Base-by-base conservation (phyloP, 1,140 invertebrate genomes). In the Teleopsis dalmanni region DNA sequence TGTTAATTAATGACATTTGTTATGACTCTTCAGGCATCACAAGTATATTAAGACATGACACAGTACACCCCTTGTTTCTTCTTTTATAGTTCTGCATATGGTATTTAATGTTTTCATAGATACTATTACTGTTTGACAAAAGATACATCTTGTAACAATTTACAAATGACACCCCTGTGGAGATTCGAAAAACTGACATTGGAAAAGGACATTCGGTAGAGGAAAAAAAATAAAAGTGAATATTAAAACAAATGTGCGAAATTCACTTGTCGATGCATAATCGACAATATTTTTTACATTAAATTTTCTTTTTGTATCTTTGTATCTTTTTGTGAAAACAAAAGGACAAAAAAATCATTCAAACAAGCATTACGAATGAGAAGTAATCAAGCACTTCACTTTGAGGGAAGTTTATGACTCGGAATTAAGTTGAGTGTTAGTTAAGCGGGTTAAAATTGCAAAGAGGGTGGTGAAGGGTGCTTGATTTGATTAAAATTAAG, bases 181-280 rank as follows among this genome's bases (percentile, higher is more conserved):
- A 16, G 26, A 42, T 27, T 6, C 14, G 10, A 27, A 31, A 21
- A 48, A 52, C 53, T 14, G 19, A n/a, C 13, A 7, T 25, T 13
- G 36, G 22, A 11, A n/a, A 16, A 16, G 14, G 7, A n/a, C n/a
- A n/a, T n/a, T n/a, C n/a, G n/a, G n/a, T n/a, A 37, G 35, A 19
- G 35, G 35, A 16, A 19, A 18, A 27, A 18, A 42, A 4, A 42
- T 26, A 42, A 7, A 27, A 8, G 22, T 16, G 18, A 8, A 31
- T 21, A 21, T n/a, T 27, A 11, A 11, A 41, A 53, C 42, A 57
- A 58, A 50, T 58, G 47, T 49, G 47, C 51, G 56, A 48, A 35
- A 55, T 62, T 56, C 60, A 65, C 62, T 65, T 65, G 62, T 65
- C 62, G 57, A 58, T 46, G 55, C 60, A 62, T 58, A 60, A 65